A percentile compares a stretch with the other conserved stretches of the same genome.
These are phyloP conservation scores for Gallinago jamesoni DNA, from an alignment of 2,113 vertebrate species.

Conservation along the genomic window DNA sequence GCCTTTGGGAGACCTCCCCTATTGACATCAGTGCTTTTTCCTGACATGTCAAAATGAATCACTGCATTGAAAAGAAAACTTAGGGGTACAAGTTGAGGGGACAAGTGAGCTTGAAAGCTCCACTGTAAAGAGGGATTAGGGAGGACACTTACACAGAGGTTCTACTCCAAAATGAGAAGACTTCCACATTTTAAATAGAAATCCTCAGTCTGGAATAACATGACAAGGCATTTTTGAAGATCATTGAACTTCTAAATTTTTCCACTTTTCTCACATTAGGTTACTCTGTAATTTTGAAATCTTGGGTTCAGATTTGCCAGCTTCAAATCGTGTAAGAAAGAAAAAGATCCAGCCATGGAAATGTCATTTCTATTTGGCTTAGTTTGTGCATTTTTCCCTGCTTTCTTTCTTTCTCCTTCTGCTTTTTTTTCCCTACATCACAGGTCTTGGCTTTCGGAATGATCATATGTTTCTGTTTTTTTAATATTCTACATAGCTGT, in stretches of 20 bases:
- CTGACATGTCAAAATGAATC: neutral
- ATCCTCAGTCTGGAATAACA: neutral
- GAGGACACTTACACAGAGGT: neutral
- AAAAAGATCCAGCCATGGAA: neutral
- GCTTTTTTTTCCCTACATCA: accelerated
- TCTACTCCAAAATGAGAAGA: neutral
- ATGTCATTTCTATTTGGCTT: neutral
- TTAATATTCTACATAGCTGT: neutral
- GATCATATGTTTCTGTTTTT: neutral
- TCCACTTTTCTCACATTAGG: neutral
- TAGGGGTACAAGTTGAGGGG: neutral
- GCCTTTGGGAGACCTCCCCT: neutral
- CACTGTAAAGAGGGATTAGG: neutral
- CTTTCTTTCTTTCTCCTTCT: neutral
- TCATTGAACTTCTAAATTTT: neutral
- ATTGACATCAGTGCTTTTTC: neutral
- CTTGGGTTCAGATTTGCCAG: neutral
- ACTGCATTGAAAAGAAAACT: neutral
- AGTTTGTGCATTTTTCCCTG: neutral
- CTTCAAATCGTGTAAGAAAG: neutral
- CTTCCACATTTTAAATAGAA: neutral
- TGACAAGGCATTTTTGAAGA: neutral
- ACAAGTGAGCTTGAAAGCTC: neutral
- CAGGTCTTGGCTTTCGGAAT: neutral
- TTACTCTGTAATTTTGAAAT: neutral